Evolutionary conservation across 2,888 invertebrate genomes (phyloP), one percentile per base, ranked within the genome.

Genomic region (Habroteleia sp.): DNA sequence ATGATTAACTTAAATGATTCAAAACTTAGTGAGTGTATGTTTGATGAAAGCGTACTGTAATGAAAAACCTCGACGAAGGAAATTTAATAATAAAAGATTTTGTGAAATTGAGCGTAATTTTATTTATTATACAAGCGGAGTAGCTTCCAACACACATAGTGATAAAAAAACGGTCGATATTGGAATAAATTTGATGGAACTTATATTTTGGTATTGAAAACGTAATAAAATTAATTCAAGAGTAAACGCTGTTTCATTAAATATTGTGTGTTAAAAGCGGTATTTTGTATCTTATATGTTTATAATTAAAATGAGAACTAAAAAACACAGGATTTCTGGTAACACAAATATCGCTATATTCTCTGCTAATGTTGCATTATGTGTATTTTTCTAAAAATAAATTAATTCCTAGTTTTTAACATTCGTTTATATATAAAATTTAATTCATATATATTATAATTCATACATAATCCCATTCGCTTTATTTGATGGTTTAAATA

Each of bases 401-500:
- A 52, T 27, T 52, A 27, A 44, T 44, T 65, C 44, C 25, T 17
- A 33, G 7, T 50, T 50, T 35, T 42, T 50, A 33, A 33, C 41
- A 48, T 41, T 13, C 14, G 27, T 27, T 31, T 14, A 1, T 41
- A 10, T 16, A 37, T 14, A 44, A 16, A 44, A 29, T 54, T 44
- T 42, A 11, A 37, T 27, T 23, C 11, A 7, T 5, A 6, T 29
- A 44, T 41, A n/a, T n/a, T 63, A 23, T 50, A 52, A 63, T 42
- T 1, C 17, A 17, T 10, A 13, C 10, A 25, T 31, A 29, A 37
- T 27, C 8, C 27, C 27, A 54, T 65, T 65, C 35, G 25, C 20
- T 65, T 42, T 25, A 52, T 52, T 65, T 50, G 44, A 65, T 54
- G 44, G 54, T 65, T 44, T 39, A 65, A 44, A 44, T 66, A 66